Conservation (phyloP, 2,888 invertebrate species). For the Protula sp. region DNA sequence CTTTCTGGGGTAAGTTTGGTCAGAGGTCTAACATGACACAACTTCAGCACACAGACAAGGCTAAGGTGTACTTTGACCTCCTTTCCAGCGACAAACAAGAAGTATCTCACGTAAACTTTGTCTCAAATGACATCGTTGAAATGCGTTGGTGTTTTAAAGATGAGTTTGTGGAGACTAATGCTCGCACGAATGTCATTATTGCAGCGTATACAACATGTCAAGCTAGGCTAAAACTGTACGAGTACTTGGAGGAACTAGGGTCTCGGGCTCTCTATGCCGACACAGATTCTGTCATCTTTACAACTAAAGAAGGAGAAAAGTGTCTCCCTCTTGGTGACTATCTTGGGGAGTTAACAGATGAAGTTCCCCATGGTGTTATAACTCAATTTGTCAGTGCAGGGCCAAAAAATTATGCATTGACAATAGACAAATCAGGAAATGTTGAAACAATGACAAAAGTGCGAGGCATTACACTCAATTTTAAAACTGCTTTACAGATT, state of each 20-base stretch:
- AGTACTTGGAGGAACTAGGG: slow-evolving; percentile 35
- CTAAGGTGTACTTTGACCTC: not conserved
- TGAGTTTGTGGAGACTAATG: not conserved
- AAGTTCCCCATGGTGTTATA: slow-evolving; percentile 31
- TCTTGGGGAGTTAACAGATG: slow-evolving; percentile 17
- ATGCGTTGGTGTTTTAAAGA: not conserved
- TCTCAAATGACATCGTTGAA: not conserved
- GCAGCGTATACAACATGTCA: slow-evolving; percentile 47
- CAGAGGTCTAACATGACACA: slow-evolving; percentile 2
- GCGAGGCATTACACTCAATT: slow-evolving; percentile 31
- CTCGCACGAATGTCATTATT: slow-evolving; percentile 23
- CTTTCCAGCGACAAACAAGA: not conserved
- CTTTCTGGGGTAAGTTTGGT: slow-evolving; percentile 30
- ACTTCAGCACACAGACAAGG: not conserved
- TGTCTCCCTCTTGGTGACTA: slow-evolving; percentile 10
- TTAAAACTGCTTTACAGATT: slow-evolving; percentile 14
- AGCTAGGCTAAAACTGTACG: slow-evolving; percentile 42
- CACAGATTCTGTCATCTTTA: slow-evolving; percentile 46
- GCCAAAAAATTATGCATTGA: slow-evolving; percentile 17
- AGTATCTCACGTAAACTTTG: not conserved
- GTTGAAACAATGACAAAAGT: no score
- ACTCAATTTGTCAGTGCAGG: slow-evolving; percentile 10
- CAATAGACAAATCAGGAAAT: no score
- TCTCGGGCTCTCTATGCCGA: slow-evolving; percentile 44
- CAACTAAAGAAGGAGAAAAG: slow-evolving; percentile 6